These are phyloP conservation scores for Lasius platythorax DNA, from an alignment of 2,888 invertebrate species.

Conservation along the genomic window DNA sequence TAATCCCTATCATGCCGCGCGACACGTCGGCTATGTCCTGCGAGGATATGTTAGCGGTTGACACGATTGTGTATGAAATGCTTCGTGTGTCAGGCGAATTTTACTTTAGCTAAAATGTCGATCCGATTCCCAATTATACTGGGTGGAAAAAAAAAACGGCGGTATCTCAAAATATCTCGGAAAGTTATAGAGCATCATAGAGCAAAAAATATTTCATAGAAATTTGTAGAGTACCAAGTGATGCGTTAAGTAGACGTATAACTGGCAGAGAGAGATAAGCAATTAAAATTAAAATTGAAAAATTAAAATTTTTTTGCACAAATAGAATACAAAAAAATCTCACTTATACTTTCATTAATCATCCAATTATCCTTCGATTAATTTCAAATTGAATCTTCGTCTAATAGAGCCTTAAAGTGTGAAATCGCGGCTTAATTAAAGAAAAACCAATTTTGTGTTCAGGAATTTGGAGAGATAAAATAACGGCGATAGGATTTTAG, in stretches of 20 bases:
- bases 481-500: not conserved
- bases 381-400: not conserved
- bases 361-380: not conserved
- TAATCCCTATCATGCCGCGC: slow-evolving; percentile 15
- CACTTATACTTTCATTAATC: not conserved
- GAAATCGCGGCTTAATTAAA: not conserved
- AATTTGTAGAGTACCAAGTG: not conserved
- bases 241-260: not conserved
- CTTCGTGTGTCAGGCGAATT: not conserved
- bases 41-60: not conserved
- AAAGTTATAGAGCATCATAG: not conserved
- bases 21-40: not conserved
- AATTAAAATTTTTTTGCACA: not conserved
- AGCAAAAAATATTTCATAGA: not conserved
- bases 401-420: not conserved
- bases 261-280: not conserved
- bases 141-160: not conserved
- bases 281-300: not conserved
- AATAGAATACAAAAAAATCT: not conserved
- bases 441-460: not conserved
- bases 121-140: not conserved
- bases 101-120: not conserved
- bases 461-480: not conserved
- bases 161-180: not conserved
- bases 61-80: not conserved